Evolutionary conservation across 2,113 vertebrate species (phyloP).

Genomic region (Vulpes ferrilata): DNA sequence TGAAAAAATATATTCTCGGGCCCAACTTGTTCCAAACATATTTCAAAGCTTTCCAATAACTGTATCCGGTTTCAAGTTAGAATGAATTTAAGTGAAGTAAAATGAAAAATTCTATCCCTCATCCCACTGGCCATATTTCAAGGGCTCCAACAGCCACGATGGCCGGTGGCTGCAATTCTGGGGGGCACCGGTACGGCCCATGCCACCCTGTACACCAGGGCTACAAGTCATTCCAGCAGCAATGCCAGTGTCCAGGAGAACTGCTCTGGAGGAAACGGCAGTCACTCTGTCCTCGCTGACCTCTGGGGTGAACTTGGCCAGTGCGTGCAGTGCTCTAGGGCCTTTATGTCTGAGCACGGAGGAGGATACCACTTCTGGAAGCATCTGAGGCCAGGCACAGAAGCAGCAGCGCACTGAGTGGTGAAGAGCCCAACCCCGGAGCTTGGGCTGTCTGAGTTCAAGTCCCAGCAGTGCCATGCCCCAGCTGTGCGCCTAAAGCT

Average conservation of each 20-base stretch:
- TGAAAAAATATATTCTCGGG: background rate
- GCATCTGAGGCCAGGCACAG: background rate
- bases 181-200: background rate
- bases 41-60: background rate
- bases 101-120: background rate
- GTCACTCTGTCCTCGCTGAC: fast-evolving
- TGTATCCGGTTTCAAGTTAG: background rate
- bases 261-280: background rate
- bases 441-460: background rate
- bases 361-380: background rate
- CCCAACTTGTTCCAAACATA: background rate
- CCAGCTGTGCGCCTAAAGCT: background rate
- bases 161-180: background rate
- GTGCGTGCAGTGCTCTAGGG: fast-evolving
- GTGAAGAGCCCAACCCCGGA: background rate
- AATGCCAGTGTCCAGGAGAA: background rate
- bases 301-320: too few relatives aligned
- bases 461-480: background rate
- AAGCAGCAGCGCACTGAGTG: fast-evolving
- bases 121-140: background rate
- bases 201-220: fast-evolving
- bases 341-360: fast-evolving
- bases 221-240: too few relatives aligned
- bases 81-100: background rate
- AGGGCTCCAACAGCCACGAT: fast-evolving